Conservation (phyloP, 1,140 invertebrate genomes). For the Drosophila nannoptera region DNA sequence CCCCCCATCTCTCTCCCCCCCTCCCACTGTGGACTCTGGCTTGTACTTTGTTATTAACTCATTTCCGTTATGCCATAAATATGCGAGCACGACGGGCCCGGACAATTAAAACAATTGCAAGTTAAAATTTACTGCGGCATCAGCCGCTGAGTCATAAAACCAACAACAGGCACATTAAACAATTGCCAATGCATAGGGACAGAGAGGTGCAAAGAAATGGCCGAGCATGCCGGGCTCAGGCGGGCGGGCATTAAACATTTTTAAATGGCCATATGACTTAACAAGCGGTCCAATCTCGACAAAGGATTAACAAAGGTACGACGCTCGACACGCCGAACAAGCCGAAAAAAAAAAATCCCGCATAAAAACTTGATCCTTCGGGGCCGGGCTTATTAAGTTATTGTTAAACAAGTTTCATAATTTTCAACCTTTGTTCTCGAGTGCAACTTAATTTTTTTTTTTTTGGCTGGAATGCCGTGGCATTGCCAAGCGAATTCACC, state of each 20-base stretch:
- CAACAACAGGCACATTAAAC: constrained; percentile 64
- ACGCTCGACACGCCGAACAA: not conserved
- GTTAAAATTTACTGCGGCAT: constrained; percentile 73
- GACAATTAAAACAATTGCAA: constrained; percentile 75
- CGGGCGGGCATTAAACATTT: constrained; percentile 23
- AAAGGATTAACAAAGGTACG: constrained; percentile 20
- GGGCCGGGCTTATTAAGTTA: too few species aligned
- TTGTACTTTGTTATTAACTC: constrained; percentile 75
- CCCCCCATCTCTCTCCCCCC: not conserved
- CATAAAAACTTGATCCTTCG: too few species aligned
- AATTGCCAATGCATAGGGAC: constrained; percentile 23
- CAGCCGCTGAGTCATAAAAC: constrained; percentile 71
- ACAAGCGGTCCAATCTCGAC: constrained; percentile 5
- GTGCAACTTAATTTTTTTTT: too few species aligned
- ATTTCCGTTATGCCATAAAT: constrained; percentile 76
- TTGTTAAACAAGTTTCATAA: too few species aligned
- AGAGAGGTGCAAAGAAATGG: not conserved
- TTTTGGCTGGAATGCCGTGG: too few species aligned
- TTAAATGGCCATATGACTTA: constrained; percentile 25
- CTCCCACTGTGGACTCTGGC: constrained; percentile 17
- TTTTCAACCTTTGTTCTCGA: too few species aligned
- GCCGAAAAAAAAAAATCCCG: too few species aligned
- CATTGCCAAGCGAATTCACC: too few species aligned
- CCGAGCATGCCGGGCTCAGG: not conserved
- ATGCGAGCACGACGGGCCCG: constrained; percentile 68